A percentile compares a stretch with the other conserved stretches of the same genome.
These are phyloP conservation scores for Fabriciana adippe DNA, from an alignment of 2,888 invertebrate genomes.

Conservation along the genomic window DNA sequence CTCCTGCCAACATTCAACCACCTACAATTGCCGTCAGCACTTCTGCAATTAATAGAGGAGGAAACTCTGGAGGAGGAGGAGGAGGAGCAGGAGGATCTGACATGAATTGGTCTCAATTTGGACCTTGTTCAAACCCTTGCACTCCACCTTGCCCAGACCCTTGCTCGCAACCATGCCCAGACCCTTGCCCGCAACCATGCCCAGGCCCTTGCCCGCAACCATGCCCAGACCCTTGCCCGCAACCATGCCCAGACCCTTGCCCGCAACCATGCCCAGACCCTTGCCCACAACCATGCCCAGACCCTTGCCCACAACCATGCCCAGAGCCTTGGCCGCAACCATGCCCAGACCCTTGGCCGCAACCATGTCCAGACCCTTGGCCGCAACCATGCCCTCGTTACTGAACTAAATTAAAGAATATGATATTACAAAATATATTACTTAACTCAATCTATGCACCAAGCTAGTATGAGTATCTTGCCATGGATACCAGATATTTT, in stretches of 20 bases:
- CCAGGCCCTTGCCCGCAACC: not conserved
- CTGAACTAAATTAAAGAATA: slow-evolving; percentile 2
- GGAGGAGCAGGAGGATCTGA: slow-evolving; percentile 14
- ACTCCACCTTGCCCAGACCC: not conserved
- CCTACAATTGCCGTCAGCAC: slow-evolving; percentile 51
- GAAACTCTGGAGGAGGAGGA: slow-evolving; percentile 9
- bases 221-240: too few relatives aligned
- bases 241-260: too few relatives aligned
- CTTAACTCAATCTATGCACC: not conserved
- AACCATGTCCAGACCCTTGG: not conserved
- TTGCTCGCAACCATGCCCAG: not conserved
- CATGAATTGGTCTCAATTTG: not conserved
- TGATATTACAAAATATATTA: not conserved
- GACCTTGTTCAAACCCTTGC: not conserved
- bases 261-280: too few relatives aligned
- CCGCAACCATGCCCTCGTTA: not conserved
- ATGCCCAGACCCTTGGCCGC: not conserved
- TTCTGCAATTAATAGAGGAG: slow-evolving; percentile 20
- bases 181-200: not conserved
- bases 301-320: not conserved
- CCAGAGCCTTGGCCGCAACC: not conserved
- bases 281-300: too few relatives aligned
- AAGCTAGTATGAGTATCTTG: too few relatives aligned
- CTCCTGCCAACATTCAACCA: slow-evolving; percentile 50
- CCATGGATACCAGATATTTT: not conserved